Evolutionary conservation across 2,888 invertebrate genomes (phyloP), one percentile per base, ranked within the genome.

Genomic region (Eulithis prunata): DNA sequence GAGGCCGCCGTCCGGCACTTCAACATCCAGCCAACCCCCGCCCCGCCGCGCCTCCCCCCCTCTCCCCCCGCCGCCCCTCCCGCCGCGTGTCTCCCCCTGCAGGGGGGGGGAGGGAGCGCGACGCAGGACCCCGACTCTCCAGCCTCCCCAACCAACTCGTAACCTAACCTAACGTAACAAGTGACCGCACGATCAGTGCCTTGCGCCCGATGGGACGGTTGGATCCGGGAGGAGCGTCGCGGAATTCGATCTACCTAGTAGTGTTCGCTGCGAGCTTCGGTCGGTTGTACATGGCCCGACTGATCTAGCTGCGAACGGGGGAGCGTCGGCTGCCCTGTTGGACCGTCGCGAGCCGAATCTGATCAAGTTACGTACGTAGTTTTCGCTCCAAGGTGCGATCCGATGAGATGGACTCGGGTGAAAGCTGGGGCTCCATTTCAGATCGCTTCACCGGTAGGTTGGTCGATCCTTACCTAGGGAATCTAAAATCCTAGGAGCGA

Each of bases 1-100:
- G 99, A 99, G 87, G 97, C 97, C 36, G 98, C 99, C 21, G 94
- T 99, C 75, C 97, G 98, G 79, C 98, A 99, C 94, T 99, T 99
- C 92, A 98, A 97, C 91, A 97, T 99, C 84, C 56, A 69, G 43
- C 66, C 58, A 65, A 43, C 60, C 67, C 51, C 57, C 57, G 57
- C 61, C 64, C 62, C 69, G 7, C n/a, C 64, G 57, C 68, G 47
- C 61, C 57, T 49, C 21, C 54, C 60, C 52, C 12, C 51, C 45
- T 64, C 70, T 57, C 28, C 43, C 57, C 11, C 57, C 54, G 10
- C 51, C 46, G 10, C 11, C 21, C 1, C 21, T 3, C 21, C 56
- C 59, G 36, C 60, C 21, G 21, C 21, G n/a, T n/a, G n/a, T n/a
- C n/a, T n/a, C n/a, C n/a, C n/a, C n/a, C n/a, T n/a, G n/a, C n/a